These are phyloP conservation scores for Lepisosteus osseus DNA, from an alignment of 2,113 vertebrate species.

Conservation along the genomic window DNA sequence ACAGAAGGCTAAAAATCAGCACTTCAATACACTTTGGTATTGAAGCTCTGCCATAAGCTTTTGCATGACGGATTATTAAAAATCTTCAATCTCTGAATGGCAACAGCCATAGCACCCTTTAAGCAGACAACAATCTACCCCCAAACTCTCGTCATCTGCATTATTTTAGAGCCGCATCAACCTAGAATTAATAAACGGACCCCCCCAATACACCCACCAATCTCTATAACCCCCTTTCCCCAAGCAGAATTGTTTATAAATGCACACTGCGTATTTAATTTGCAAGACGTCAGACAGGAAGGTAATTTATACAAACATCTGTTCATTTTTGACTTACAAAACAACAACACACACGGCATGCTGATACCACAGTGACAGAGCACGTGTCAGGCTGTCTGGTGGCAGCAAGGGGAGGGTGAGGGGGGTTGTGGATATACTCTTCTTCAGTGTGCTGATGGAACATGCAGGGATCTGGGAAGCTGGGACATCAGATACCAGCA, in stretches of 20 bases:
- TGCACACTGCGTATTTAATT: slow-evolving; percentile 92
- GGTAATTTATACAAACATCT: slow-evolving; percentile 96
- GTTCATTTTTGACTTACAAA: slow-evolving; percentile 87
- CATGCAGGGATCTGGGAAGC: too few relatives aligned
- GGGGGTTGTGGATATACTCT: too few relatives aligned
- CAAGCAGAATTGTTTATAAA: slow-evolving; percentile 77
- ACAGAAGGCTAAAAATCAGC: background rate
- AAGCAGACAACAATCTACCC: too few relatives aligned
- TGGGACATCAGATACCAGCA: too few relatives aligned
- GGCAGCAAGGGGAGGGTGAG: background rate
- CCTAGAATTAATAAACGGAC: slow-evolving; percentile 11
- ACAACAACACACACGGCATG: slow-evolving; percentile 75
- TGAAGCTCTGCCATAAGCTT: background rate
- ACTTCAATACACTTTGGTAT: background rate
- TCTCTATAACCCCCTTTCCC: slow-evolving; percentile 10
- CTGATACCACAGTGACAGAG: slow-evolving; percentile 33
- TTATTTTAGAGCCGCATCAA: slow-evolving; percentile 4
- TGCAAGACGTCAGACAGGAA: slow-evolving; percentile 82
- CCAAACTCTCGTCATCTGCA: slow-evolving; percentile 9
- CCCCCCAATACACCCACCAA: slow-evolving; percentile 26
- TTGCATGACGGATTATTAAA: too few relatives aligned
- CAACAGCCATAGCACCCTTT: too few relatives aligned
- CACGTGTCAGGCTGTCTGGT: slow-evolving; percentile 25
- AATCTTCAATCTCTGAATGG: too few relatives aligned
- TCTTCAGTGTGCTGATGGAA: too few relatives aligned